Base-by-base conservation (phyloP, 2,113 vertebrate species). In the Periophthalmus modestus region DNA sequence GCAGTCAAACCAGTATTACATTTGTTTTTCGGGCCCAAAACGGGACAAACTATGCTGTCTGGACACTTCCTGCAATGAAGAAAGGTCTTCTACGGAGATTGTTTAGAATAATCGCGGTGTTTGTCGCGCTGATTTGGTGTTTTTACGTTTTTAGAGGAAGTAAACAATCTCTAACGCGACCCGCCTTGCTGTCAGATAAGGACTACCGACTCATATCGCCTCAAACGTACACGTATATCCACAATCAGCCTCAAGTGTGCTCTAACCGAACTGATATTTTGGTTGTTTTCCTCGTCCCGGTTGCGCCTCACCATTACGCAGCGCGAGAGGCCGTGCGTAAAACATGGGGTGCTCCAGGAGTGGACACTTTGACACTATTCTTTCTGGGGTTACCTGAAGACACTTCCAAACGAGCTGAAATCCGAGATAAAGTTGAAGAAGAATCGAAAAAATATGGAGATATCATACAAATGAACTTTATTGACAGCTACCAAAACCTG, bases 401-500 rank as follows among this genome's bases (percentile, higher is more conserved):
- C 6, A 21, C 18, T 12, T 19, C 19, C 0, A 2, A 0, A 0
- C 69, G 0, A 58, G 62, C 23, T 1, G 15, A 13, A 21, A 46
- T 86, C 23, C 69, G 67, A 18, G 0, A 16, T 0, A 13, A 63
- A 72, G 75, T 95, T 55, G 43, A 28, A 0, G 75, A 82, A 67
- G 95, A 97, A 80, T 93, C 84, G 10, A 0, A 2, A 0, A 48
- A 16, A 0, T 65, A 94, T 54, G 54, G 15, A 0, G 96, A 96
- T 33, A 84, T 96, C 0, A 62, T 97, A 19, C 95, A 96, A 82
- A 92, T 95, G 73, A 80, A 94, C 12, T 97, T 97, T 66, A 0
- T 86, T 34, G 95, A 97, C 79, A 94, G 74, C 16, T 96, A 97
- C 83, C 74, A 87, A 52, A 95, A 95, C 77, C 87, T 95, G 28